phyloP scores from a whole-genome alignment of 1,140 invertebrate species.

The Neoseiulus cucumeris region DNA sequence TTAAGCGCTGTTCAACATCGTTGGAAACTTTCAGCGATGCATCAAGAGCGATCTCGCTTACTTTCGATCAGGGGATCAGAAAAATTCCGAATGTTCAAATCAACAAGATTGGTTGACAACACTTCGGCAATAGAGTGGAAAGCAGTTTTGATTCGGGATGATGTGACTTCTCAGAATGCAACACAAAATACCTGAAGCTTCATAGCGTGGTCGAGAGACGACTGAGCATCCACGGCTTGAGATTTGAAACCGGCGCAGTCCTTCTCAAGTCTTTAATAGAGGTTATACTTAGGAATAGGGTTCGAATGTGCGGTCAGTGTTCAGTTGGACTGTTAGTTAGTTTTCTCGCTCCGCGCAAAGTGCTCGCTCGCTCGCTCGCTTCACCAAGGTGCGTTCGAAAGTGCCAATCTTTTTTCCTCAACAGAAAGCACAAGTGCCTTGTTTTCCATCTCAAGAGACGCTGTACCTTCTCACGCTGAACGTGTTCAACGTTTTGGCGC shows the following conservation, averaged over 20 bases:
- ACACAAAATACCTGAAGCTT: slow-evolving; percentile 9
- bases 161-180: not conserved
- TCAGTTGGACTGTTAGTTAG: not conserved
- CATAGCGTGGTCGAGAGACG: slow-evolving; percentile 10
- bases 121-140: too few relatives aligned
- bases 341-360: not conserved
- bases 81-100: too few relatives aligned
- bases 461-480: slow-evolving; percentile 78
- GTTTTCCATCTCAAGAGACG: not conserved
- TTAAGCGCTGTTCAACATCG: not conserved
- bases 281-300: slow-evolving; percentile 7
- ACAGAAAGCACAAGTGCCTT: not conserved
- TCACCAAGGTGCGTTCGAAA: slow-evolving; percentile 3
- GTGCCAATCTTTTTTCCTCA: not conserved
- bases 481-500: slow-evolving; percentile 65
- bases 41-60: too few relatives aligned
- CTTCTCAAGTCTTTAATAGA: slow-evolving; percentile 10
- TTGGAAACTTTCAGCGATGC: too few relatives aligned
- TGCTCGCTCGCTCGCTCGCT: not conserved
- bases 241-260: slow-evolving; percentile 10
- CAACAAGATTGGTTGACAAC: too few relatives aligned
- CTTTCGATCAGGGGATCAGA: too few relatives aligned
- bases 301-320: slow-evolving; percentile 6
- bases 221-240: slow-evolving; percentile 5
- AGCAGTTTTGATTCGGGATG: too few relatives aligned